Evolutionary conservation across 2,113 vertebrate species (phyloP).

Genomic region (Cochlearius cochlearius): DNA sequence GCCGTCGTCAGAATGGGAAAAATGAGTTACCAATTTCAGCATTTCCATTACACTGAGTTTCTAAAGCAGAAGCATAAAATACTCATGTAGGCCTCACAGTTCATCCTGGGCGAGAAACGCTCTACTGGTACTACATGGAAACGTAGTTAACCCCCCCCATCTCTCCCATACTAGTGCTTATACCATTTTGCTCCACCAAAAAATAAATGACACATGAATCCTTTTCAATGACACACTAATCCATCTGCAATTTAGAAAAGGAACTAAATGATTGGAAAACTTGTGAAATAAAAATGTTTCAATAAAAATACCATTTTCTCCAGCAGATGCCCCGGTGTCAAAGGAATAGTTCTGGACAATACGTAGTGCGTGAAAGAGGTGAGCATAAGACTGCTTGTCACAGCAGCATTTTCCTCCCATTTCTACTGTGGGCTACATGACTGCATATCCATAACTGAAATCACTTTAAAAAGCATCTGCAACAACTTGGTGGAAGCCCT

Average conservation of each 20-base stretch:
- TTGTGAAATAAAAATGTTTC: not conserved
- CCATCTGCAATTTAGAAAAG: not conserved
- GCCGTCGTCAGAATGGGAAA: not conserved
- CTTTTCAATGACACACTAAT: not conserved
- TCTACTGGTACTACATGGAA: not conserved
- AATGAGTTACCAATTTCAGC: fast-evolving
- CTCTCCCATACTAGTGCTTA: not conserved
- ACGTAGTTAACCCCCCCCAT: not conserved
- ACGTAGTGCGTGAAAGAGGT: fast-evolving
- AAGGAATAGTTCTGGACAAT: not conserved
- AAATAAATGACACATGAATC: not conserved
- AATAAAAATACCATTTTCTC: not conserved
- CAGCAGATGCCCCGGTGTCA: not conserved
- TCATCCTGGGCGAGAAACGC: not conserved
- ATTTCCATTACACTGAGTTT: not conserved
- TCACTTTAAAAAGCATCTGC: not conserved
- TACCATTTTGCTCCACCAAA: not conserved
- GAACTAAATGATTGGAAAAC: not conserved
- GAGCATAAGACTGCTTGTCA: not conserved
- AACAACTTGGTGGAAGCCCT: not conserved
- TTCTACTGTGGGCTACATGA: not conserved
- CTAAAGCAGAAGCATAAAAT: not conserved
- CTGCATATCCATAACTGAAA: not conserved
- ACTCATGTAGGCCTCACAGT: not conserved
- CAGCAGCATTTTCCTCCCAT: not conserved